Percentiles rank a stretch among this genome's conserved stretches.
Evolutionary conservation across 35 echinoderm and acorn worm genomes (phyloP).

Genomic region (Chiridota heheva): DNA sequence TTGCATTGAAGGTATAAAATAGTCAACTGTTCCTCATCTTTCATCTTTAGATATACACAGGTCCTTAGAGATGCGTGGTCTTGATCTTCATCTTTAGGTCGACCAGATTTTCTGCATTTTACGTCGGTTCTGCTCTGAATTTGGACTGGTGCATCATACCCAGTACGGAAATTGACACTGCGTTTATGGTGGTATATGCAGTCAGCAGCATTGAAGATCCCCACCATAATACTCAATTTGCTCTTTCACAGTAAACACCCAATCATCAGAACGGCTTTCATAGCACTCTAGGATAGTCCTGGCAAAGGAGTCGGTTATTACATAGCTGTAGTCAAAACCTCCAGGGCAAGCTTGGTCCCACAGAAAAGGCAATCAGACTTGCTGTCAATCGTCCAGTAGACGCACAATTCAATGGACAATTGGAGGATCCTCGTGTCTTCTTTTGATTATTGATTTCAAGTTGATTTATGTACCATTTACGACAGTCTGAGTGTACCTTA

Average conservation of each 20-base stretch:
- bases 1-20: conserved; percentile 51
- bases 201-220: conserved; percentile 52
- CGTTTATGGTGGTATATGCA: conserved; percentile 40
- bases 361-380: conserved; percentile 56
- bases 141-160: conserved; percentile 10
- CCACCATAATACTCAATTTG: conserved; percentile 36
- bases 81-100: conserved; percentile 51
- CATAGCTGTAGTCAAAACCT: conserved; percentile 22
- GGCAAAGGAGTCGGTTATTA: conserved; percentile 36
- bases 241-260: conserved; percentile 44
- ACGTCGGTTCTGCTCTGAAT: background rate
- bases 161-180: conserved; percentile 35
- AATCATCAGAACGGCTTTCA: no score
- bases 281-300: no score
- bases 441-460: conserved; percentile 3
- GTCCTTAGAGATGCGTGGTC: conserved; percentile 38
- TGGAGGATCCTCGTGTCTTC: background rate
- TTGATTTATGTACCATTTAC: conserved; percentile 46
- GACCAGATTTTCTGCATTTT: conserved; percentile 41
- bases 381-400: conserved; percentile 39
- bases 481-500: conserved; percentile 15
- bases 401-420: background rate
- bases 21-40: conserved; percentile 55
- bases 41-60: conserved; percentile 36
- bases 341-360: conserved; percentile 25